phyloP scores from a whole-genome alignment of 2,113 vertebrate species.

The Caloenas nicobarica region DNA sequence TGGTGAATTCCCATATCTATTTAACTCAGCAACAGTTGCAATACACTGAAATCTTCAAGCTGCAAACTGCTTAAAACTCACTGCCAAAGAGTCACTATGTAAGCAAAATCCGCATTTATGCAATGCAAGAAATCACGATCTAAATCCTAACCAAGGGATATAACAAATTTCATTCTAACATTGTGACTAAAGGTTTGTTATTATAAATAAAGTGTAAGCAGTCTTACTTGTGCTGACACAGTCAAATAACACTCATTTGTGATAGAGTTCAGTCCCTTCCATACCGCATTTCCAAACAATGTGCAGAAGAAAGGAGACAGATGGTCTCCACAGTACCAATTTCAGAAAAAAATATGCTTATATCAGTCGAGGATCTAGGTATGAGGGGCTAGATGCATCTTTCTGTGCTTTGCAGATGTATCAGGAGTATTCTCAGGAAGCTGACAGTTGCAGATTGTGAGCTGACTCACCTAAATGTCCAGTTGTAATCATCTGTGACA shows the following conservation, averaged over 20 bases:
- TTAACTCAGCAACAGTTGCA: not conserved
- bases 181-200: not conserved
- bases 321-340: not conserved
- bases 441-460: not conserved
- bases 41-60: not conserved
- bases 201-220: not conserved
- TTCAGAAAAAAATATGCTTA: not conserved
- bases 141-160: not conserved
- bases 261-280: not conserved
- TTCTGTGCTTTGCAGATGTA: not conserved
- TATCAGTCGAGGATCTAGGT: not conserved
- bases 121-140: not conserved
- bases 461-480: constrained; percentile 89
- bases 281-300: not conserved
- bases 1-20: not conserved
- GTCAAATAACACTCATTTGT: not conserved
- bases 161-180: not conserved
- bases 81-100: not conserved
- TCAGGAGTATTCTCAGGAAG: not conserved
- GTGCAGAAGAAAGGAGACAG: not conserved
- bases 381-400: not conserved
- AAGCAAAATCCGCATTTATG: not conserved
- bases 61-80: not conserved
- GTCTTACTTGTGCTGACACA: not conserved
- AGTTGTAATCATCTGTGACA: constrained; percentile 92